These are phyloP conservation scores for Drosophila paranaensis DNA, from an alignment of 2,888 invertebrate species.

Conservation along the genomic window DNA sequence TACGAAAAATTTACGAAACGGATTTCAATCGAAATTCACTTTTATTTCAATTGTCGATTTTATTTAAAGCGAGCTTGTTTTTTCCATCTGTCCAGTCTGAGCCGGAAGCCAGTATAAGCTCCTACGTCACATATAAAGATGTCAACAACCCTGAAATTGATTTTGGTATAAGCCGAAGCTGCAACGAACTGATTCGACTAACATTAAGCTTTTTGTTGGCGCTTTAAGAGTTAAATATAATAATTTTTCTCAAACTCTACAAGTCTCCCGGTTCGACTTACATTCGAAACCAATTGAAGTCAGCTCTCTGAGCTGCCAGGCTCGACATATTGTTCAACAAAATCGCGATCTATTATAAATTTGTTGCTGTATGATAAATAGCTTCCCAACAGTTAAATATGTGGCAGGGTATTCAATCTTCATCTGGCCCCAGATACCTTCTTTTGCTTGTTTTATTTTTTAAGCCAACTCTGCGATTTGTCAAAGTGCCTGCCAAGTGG, in stretches of 20 bases:
- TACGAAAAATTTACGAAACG: neutral
- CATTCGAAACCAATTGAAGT: neutral
- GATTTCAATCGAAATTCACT: neutral
- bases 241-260: too few species aligned
- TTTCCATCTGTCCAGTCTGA: neutral
- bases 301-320: neutral
- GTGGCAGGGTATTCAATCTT: constrained; percentile 5
- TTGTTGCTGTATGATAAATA: neutral
- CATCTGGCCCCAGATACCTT: neutral
- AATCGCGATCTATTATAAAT: neutral
- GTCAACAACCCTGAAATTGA: neutral
- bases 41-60: neutral
- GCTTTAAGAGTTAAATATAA: too few species aligned
- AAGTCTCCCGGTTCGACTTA: neutral
- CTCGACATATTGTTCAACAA: constrained; percentile 17
- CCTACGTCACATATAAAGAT: neutral
- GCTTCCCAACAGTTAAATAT: neutral
- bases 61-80: neutral
- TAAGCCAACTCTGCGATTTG: constrained; percentile 66
- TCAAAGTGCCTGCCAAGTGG: constrained; percentile 63
- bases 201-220: too few species aligned
- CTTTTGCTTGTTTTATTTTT: constrained; percentile 15
- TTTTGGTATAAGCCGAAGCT: neutral
- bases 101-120: neutral
- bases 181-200: neutral